Evolutionary conservation across 2,797 vertebrate genomes (phyloP), one percentile per base, ranked within the genome.

Genomic region (Paratrypauchen microcephalus): DNA sequence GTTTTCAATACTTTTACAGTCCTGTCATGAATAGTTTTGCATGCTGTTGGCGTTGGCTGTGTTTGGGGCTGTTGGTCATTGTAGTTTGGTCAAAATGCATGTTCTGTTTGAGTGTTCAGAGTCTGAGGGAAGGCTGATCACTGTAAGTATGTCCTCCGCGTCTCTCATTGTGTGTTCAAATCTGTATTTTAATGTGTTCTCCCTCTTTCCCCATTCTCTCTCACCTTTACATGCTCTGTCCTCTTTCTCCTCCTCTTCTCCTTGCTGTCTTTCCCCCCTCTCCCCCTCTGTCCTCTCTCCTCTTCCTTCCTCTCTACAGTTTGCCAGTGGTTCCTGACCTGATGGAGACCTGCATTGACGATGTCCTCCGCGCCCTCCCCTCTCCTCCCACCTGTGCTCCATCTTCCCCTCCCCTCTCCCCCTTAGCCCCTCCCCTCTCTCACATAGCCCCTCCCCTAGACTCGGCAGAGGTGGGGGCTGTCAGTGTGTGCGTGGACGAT

Each of bases 331-430:
- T 85, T 74, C 86, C 89, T 72, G 95, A 95, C 63, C 84, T 96
- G 82, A 85, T 95, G 88, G 96, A 97, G 91, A 94, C 93, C 0
- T 91, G 93, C 71, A 77, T 93, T 18, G 95, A 95, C 65, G 95
- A 94, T 60, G 76, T 93, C 16, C 24, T 89, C 55, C 82, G 77
- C 68, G 64, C 28, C 76, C 78, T n/a, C 6, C 6, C 30, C 8
- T 36, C 59, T 18, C 6, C 57, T 32, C 11, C 57, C 6, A 5
- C 57, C 58, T 82, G 77, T 69, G 62, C 26, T 77, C 78, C 82
- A 1, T 79, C 84, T 81, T 74, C 89, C 19, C 21, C n/a, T 24
- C 24, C 56, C 5, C 13, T 45, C 41, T 45, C 41, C 41, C 3
- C 41, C 41, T 15, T 45, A 2, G 39, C n/a, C 19, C n/a, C 19